Base-by-base conservation (phyloP, 2,113 vertebrate species). In the Hepsetus odoe region DNA sequence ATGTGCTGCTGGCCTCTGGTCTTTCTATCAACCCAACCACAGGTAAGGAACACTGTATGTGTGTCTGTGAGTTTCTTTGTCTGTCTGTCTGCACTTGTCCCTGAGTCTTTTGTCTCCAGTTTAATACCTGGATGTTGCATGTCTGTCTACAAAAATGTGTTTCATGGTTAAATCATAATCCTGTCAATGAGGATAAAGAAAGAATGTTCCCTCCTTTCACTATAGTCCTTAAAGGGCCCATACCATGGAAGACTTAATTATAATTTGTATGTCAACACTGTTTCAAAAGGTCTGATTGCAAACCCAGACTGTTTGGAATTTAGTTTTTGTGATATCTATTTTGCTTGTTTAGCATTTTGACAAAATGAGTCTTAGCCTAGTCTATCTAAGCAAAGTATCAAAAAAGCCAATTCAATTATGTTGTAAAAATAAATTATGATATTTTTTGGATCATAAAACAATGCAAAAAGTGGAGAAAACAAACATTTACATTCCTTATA, bases 31-130 rank as follows among this genome's bases (percentile, higher is more conserved):
- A 79, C 72, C 74, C 82, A 51, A 82, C 83, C 79, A 82, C 65
- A 92, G 91, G 91, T 92, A 92, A 92, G 90, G 0, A 38, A 72
- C 26, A 40, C 33, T 49, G 4, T 33, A 13, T 75, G 20, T 72
- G 12, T 40, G 24, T 10, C 56, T 46, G 4, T 38, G 6, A 72
- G 16, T 38, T 32, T 28, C 40, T 72, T 3, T 42, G n/a, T 76
- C 8, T 38, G 32, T 55, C 18, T 74, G n/a, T 73, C 16, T 49
- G 13, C 51, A n/a, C 18, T 9, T 65, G 30, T 46, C 14, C 24
- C 22, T 62, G 46, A 65, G 53, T 46, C 13, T 79, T 26, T 77
- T 46, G 56, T 40, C 13, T 66, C 24, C 4, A 35, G n/a, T 55
- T 55, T 40, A 56, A 51, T 38, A n/a, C 8, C 33, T 11, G 32